Evolutionary conservation across 2,888 invertebrate species (phyloP), one percentile per base, ranked within the genome.

Genomic region (Eueremaeus valkanovi): DNA sequence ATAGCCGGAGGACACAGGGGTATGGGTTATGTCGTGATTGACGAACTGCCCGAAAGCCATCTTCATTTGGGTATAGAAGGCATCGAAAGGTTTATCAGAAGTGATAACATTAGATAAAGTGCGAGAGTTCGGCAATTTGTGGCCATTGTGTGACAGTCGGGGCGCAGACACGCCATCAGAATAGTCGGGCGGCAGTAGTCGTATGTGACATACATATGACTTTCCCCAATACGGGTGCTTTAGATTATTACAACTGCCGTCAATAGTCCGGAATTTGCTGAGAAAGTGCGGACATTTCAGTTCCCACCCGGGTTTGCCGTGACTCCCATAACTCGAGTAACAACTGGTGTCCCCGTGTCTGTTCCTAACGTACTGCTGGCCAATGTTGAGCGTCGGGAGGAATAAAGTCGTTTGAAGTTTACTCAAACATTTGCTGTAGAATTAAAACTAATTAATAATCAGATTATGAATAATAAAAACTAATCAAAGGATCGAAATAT

Each of bases 21-120:
- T 95, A 88, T 94, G 90, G 0, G 95, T 95, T 73, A 96, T 86
- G 83, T 96, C 96, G 85, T 97, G 96, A 83, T 96, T 96, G 24
- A 96, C 83, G 81, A 96, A 85, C 83, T 96, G 95, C 0, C 94
- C 95, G 81, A 90, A 95, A 85, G 95, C 95, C 95, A 96, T 95
- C 61, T 92, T 88, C 91, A 95, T 92, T n/a, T 95, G 85, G 0
- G 94, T 92, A 84, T 95, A 95, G 42, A 24, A 70, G 5, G 63
- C 9, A 0, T 93, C 92, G 36, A 77, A 76, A 16, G 78, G 78
- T 8, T 73, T 66, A 36, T 78, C 78, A 5, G 73, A 49, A 83
- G 96, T 63, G 27, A 96, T 90, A 1, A 90, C 88, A 0, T 93
- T 90, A 0, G 95, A 95, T 49, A 96, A 88, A 0, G 90, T 86